Evolutionary conservation across 2,113 vertebrate species (phyloP).

Genomic region (Dasyurus viverrinus): DNA sequence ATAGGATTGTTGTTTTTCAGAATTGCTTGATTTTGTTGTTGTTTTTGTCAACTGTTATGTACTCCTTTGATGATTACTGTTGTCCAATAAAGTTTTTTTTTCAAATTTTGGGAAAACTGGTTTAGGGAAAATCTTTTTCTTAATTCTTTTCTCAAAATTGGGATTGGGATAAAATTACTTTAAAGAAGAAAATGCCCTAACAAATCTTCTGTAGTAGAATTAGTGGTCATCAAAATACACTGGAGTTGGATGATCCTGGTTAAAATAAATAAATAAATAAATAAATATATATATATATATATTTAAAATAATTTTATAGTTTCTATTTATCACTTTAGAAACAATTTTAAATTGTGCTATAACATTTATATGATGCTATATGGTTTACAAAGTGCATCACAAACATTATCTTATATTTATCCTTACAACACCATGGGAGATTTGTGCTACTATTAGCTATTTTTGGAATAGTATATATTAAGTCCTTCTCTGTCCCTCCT

Average conservation of each 20-base stretch:
- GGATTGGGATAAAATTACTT: not conserved
- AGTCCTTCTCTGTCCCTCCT: too few relatives aligned
- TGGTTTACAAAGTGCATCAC: too few relatives aligned
- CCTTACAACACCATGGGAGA: too few relatives aligned
- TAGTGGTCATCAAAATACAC: too few relatives aligned
- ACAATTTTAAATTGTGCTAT: conserved; percentile 22
- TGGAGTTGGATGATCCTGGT: not conserved
- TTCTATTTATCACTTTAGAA: conserved; percentile 8
- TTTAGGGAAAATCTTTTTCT: not conserved
- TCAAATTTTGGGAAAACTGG: not conserved
- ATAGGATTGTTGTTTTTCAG: too few relatives aligned
- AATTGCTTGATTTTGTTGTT: too few relatives aligned
- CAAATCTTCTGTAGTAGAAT: not conserved
- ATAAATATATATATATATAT: too few relatives aligned
- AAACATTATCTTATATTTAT: too few relatives aligned
- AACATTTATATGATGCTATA: not conserved
- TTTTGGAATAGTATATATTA: too few relatives aligned
- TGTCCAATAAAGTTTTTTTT: not conserved
- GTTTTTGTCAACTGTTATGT: too few relatives aligned
- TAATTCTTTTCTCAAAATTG: not conserved
- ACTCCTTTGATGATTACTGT: not conserved
- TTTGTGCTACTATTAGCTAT: too few relatives aligned
- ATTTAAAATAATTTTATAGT: conserved; percentile 16
- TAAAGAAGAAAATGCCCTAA: not conserved
- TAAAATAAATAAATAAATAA: not conserved